Percentiles rank a stretch among this genome's conserved stretches.
phyloP scores from a whole-genome alignment of 1,140 invertebrate genomes.

The Aphis gossypii region DNA sequence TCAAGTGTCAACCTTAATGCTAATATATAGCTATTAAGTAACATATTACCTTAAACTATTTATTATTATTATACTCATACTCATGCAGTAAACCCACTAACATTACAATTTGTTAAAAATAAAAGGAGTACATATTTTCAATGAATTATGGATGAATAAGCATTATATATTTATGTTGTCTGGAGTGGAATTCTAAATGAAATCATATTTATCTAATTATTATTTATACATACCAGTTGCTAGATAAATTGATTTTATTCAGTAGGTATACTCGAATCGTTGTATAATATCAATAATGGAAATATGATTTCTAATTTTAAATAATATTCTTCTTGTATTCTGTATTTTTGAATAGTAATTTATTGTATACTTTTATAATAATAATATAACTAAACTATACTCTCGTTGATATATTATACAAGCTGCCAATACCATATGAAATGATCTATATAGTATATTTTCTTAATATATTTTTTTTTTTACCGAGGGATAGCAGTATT shows the following conservation, averaged over 20 bases:
- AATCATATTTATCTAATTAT: constrained; percentile 6
- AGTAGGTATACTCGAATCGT: not conserved
- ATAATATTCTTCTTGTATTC: constrained; percentile 3
- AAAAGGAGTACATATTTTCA: not conserved
- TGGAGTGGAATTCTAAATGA: not conserved
- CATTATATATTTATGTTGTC: not conserved
- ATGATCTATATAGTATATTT: not conserved
- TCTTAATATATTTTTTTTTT: not conserved
- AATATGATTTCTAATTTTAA: constrained; percentile 12
- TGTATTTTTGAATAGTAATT: not conserved
- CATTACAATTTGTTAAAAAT: not conserved
- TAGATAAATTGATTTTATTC: constrained; percentile 8
- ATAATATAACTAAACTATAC: not conserved
- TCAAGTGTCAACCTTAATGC: not conserved
- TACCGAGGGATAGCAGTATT: not conserved
- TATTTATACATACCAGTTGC: not conserved
- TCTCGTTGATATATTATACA: not conserved
- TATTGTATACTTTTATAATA: not conserved
- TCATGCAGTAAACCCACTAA: not conserved
- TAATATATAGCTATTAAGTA: not conserved
- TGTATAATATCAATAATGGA: not conserved
- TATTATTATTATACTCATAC: not conserved
- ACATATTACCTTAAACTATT: not conserved
- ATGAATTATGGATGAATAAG: not conserved
- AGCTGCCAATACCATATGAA: not conserved